phyloP scores from a whole-genome alignment of 2,888 invertebrate species.

The Homarus gammarus region DNA sequence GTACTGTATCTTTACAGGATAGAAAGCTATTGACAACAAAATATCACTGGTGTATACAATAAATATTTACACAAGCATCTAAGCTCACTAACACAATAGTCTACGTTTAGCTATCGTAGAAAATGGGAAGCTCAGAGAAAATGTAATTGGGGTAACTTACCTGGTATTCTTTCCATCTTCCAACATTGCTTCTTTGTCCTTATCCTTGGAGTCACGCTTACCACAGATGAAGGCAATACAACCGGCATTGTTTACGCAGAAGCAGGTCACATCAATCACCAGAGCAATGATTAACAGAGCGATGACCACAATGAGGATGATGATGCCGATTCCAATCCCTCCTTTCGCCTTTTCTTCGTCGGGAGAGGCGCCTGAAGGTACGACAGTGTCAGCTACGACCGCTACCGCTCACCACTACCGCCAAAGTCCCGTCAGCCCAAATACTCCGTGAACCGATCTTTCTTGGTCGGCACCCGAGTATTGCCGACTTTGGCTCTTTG shows the following conservation, averaged over 20 bases:
- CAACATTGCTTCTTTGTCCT: constrained; percentile 75
- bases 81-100: background rate
- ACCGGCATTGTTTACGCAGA: constrained; percentile 56
- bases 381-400: background rate
- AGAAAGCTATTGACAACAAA: background rate
- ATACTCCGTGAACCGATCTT: too few species aligned
- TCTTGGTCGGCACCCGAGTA: too few species aligned
- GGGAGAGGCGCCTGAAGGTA: constrained; percentile 32
- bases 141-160: constrained; percentile 47
- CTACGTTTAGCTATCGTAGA: constrained; percentile 20
- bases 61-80: background rate
- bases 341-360: background rate
- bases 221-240: constrained; percentile 62
- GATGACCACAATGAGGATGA: constrained; percentile 59
- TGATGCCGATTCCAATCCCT: constrained; percentile 45
- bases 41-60: background rate
- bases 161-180: constrained; percentile 71
- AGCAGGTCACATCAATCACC: constrained; percentile 52
- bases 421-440: background rate
- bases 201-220: constrained; percentile 63
- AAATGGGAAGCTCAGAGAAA: constrained; percentile 24
- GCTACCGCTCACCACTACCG: background rate
- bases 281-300: constrained; percentile 39
- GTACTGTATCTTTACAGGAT: background rate
- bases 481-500: too few species aligned